phyloP scores from a whole-genome alignment of 23 tunicate genomes.

The Phallusia fumigata region DNA sequence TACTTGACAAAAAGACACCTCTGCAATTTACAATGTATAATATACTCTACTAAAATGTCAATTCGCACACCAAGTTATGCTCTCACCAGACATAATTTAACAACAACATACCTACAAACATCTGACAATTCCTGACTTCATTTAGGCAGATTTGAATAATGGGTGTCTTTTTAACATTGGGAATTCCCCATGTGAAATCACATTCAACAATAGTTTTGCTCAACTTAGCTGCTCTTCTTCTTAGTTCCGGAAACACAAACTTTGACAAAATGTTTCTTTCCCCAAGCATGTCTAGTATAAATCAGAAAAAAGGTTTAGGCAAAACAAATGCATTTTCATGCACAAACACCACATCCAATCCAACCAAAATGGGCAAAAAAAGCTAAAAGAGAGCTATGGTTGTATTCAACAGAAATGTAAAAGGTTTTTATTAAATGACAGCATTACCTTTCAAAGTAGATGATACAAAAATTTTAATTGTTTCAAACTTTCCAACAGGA shows the following conservation, averaged over 20 bases:
- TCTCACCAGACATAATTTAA: too few species aligned
- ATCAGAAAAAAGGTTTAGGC: neutral
- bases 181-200: constrained; percentile 71
- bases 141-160: constrained; percentile 35
- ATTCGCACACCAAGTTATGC: too few species aligned
- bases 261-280: constrained; percentile 51
- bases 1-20: too few species aligned
- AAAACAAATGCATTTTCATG: too few species aligned
- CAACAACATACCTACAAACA: constrained; percentile 39
- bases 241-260: constrained; percentile 42
- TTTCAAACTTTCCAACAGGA: neutral
- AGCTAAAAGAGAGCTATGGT: too few species aligned
- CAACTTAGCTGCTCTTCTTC: constrained; percentile 25
- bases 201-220: constrained; percentile 38
- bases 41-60: too few species aligned
- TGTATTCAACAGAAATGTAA: too few species aligned
- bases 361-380: too few species aligned
- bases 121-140: constrained; percentile 33
- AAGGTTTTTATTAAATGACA: neutral
- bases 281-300: constrained; percentile 36
- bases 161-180: constrained; percentile 10
- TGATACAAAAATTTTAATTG: constrained; percentile 59
- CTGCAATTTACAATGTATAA: too few species aligned
- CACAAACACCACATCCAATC: too few species aligned
- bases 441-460: constrained; percentile 51